These are phyloP conservation scores for Ophioninae sp. DNA, from an alignment of 2,888 invertebrate species.

Conservation along the genomic window DNA sequence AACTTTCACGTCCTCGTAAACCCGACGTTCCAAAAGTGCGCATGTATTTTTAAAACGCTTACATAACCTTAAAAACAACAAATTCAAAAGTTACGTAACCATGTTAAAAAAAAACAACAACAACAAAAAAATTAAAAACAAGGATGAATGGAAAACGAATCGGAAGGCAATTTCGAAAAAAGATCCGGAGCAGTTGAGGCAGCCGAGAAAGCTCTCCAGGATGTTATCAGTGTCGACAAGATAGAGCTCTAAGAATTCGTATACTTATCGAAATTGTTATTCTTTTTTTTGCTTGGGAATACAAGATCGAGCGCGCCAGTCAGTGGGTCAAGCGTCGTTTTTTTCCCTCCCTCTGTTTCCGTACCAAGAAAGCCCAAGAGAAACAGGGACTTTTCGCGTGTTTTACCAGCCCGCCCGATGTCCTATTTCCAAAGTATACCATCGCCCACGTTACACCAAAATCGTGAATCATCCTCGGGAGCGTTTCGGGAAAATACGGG, in stretches of 20 bases:
- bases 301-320: not conserved
- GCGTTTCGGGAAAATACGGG: conserved; percentile 46
- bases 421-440: not conserved
- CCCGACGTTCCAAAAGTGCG: no score
- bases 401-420: not conserved
- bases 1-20: no score
- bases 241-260: not conserved
- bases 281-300: not conserved
- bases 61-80: no score
- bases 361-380: not conserved
- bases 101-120: no score
- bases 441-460: conserved; percentile 20
- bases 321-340: conserved; percentile 42
- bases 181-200: not conserved
- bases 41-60: no score
- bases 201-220: not conserved
- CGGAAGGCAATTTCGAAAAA: no score
- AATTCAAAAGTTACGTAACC: no score
- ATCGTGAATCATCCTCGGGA: conserved; percentile 51
- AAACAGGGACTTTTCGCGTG: conserved; percentile 17
- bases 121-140: no score
- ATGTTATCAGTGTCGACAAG: not conserved
- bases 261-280: not conserved
- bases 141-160: no score
- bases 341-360: not conserved